These are phyloP conservation scores for Nyctereutes procyonoides DNA, from an alignment of 2,113 vertebrate genomes.

Conservation along the genomic window DNA sequence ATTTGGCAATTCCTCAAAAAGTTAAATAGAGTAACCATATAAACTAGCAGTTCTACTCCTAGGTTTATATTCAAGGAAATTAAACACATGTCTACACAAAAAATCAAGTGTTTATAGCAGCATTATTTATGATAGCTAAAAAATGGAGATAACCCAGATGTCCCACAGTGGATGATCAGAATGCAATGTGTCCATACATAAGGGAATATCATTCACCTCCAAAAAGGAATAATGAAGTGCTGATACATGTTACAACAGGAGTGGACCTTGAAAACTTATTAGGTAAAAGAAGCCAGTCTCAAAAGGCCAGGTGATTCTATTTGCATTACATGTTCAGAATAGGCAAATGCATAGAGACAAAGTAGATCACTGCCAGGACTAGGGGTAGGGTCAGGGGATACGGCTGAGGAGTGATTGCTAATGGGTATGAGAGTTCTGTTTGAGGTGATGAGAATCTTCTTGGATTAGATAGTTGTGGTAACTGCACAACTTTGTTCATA, in stretches of 20 bases:
- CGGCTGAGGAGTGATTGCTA: neutral
- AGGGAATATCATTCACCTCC: neutral
- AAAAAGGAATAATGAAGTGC: neutral
- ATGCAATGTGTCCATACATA: neutral
- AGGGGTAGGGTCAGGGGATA: neutral
- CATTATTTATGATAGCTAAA: neutral
- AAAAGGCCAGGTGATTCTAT: neutral
- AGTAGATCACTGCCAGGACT: neutral
- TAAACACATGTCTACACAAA: conserved; percentile 7
- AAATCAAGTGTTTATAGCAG: neutral
- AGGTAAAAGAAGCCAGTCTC: neutral
- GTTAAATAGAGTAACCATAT: neutral
- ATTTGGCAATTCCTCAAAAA: neutral
- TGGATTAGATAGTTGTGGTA: neutral
- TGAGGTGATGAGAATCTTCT: neutral
- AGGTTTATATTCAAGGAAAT: neutral
- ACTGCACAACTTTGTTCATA: neutral
- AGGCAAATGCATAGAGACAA: neutral
- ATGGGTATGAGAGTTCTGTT: neutral
- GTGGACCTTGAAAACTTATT: neutral
- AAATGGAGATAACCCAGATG: neutral
- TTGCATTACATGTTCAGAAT: neutral
- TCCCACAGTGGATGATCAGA: neutral
- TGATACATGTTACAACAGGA: neutral
- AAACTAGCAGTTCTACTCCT: neutral